phyloP scores from a whole-genome alignment of 2,113 vertebrate genomes.

The Thermophis baileyi region DNA sequence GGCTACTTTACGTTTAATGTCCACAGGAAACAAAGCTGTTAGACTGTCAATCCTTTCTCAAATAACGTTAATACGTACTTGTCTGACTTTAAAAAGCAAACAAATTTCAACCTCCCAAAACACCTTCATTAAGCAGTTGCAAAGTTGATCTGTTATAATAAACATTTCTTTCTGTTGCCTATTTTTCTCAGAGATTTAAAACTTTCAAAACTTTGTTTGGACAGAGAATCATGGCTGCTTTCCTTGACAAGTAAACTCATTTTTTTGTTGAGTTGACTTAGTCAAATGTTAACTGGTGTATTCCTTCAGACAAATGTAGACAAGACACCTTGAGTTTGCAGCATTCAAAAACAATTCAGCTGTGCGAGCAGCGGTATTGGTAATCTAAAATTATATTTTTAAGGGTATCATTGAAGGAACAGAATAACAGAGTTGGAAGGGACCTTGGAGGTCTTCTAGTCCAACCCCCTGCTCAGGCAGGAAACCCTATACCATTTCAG shows the following conservation, averaged over 20 bases:
- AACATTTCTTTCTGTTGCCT: neutral
- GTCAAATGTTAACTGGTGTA: neutral
- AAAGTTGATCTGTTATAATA: neutral
- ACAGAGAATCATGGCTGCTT: neutral
- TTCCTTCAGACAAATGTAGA: neutral
- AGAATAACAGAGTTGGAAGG: neutral
- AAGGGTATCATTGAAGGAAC: neutral
- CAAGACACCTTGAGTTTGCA: too few relatives aligned
- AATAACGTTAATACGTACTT: neutral
- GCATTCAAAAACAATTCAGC: neutral
- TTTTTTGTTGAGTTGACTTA: neutral
- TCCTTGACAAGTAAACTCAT: neutral
- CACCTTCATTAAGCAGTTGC: neutral
- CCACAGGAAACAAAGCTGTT: neutral
- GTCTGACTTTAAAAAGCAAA: neutral
- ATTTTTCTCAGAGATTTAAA: neutral
- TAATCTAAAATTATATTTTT: neutral
- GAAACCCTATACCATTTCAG: neutral
- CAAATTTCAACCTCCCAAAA: neutral
- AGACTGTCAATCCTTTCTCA: neutral
- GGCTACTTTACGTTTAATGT: neutral
- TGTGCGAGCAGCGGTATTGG: neutral
- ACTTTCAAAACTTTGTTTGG: neutral
- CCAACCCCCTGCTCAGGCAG: neutral
- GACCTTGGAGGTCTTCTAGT: neutral